Evolutionary conservation across 2,797 vertebrate genomes (phyloP).

Genomic region (Decapterus maruadsi): DNA sequence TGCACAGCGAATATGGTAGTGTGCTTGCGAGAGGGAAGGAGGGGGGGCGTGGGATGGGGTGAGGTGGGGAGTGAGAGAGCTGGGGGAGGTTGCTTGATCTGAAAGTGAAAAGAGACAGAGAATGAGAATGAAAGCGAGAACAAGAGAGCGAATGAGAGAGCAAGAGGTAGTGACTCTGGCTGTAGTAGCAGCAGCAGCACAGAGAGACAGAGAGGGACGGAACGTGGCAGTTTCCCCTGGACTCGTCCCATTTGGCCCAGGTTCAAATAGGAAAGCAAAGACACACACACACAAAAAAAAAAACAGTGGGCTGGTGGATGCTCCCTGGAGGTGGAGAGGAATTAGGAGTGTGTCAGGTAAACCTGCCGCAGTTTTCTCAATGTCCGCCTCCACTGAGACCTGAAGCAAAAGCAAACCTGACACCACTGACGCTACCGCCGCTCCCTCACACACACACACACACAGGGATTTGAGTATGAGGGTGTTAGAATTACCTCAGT

Average conservation of each 20-base stretch:
- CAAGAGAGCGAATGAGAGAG: constrained; percentile 57
- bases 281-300: constrained; percentile 15
- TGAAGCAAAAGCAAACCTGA: constrained; percentile 70
- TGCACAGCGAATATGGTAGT: constrained; percentile 47
- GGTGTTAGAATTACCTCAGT: constrained; percentile 58
- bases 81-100: constrained; percentile 53
- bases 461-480: constrained; percentile 33
- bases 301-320: constrained; percentile 41
- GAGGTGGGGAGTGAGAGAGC: neutral
- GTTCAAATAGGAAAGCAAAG: constrained; percentile 71
- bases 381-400: constrained; percentile 63
- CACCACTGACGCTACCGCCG: constrained; percentile 55
- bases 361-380: constrained; percentile 59
- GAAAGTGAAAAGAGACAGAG: constrained; percentile 61
- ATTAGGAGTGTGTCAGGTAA: constrained; percentile 77
- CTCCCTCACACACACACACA: constrained; percentile 12
- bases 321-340: constrained; percentile 55
- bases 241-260: constrained; percentile 65
- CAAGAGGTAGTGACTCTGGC: constrained; percentile 31
- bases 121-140: constrained; percentile 69
- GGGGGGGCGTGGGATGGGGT: neutral
- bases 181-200: constrained; percentile 16
- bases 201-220: constrained; percentile 11
- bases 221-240: constrained; percentile 51
- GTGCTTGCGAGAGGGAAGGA: constrained; percentile 35